These are phyloP conservation scores for Embidobia sp. DNA, from an alignment of 2,888 invertebrate species.

Conservation along the genomic window DNA sequence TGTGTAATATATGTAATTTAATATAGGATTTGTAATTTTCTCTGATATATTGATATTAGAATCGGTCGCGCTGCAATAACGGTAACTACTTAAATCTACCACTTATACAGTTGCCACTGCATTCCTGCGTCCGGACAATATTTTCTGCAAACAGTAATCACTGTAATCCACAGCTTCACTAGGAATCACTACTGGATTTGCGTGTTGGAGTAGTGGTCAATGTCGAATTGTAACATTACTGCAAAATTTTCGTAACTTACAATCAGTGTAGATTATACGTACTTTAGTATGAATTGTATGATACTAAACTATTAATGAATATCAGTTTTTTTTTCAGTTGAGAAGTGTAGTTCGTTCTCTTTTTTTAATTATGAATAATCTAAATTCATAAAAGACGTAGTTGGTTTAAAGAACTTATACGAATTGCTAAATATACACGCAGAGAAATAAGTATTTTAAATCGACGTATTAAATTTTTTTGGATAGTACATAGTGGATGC, in stretches of 20 bases:
- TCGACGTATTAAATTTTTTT: too few relatives aligned
- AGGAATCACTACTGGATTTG: constrained; percentile 42
- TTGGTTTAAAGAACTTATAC: too few relatives aligned
- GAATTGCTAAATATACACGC: too few relatives aligned
- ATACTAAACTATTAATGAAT: too few relatives aligned
- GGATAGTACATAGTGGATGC: too few relatives aligned
- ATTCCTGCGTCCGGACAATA: constrained; percentile 12
- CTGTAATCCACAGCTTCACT: constrained; percentile 40
- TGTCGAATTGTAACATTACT: constrained; percentile 35
- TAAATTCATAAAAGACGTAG: too few relatives aligned
- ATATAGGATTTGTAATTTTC: constrained; percentile 39
- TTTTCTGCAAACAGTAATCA: constrained; percentile 43
- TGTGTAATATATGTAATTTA: constrained; percentile 4
- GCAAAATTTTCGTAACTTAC: constrained; percentile 24
- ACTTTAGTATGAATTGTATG: too few relatives aligned
- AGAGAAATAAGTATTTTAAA: too few relatives aligned
- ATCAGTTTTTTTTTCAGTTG: neutral
- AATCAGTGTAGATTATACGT: too few relatives aligned
- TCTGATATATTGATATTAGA: constrained; percentile 25
- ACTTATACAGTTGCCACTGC: constrained; percentile 19
- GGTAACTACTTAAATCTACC: constrained; percentile 31
- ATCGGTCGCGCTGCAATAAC: constrained; percentile 10
- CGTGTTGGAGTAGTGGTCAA: constrained; percentile 37
- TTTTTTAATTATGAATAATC: too few relatives aligned
- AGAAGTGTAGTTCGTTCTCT: too few relatives aligned